Evolutionary conservation across 2,797 vertebrate genomes (phyloP), one percentile per base, ranked within the genome.

Genomic region (Cossypha niveicapilla): DNA sequence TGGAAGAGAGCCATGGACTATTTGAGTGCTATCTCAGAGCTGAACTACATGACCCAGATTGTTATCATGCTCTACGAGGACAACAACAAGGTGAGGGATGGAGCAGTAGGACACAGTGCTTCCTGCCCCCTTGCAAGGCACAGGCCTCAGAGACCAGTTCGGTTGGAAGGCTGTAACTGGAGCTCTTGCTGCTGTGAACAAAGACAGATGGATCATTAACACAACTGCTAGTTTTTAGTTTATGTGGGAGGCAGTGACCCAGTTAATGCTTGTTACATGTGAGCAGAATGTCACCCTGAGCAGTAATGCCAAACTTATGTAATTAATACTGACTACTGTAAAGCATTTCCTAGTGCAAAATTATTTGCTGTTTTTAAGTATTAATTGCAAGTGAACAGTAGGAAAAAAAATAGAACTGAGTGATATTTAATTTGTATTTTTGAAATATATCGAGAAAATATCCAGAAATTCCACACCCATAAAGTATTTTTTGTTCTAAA

Each of bases 41-140:
- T 99, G 96, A 99, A 99, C 98, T 99, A 99, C 97, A 99, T 99
- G 99, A 99, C 99, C 63, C 99, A 99, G 98, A 99, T 99, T 68
- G 99, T 99, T 92, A 99, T 99, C 96, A 99, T 99, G 99, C 98
- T 99, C 56, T 99, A 99, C 58, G 99, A 99, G 95, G 99, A 99
- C 98, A 99, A 99, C 97, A 99, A 99, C 84, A 99, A 98, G 98
- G 99, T 99, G 94, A 97, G 96, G 86, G 90, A 56, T 87, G 25
- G 45, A 86, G 94, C 75, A 71, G 50, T 68, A 92, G 95, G 92
- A 51, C 57, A 17, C 56, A 77, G 30, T 58, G 75, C 62, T 93
- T 92, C 74, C 78, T 89, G 86, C 74, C 3, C 0, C 0, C 3
- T 11, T 75, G 44, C 42, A 51, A 45, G 76, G 70, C n/a, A 8